Conservation (phyloP, 2,888 invertebrate species). For the Lepidocyrtinus sp. region DNA sequence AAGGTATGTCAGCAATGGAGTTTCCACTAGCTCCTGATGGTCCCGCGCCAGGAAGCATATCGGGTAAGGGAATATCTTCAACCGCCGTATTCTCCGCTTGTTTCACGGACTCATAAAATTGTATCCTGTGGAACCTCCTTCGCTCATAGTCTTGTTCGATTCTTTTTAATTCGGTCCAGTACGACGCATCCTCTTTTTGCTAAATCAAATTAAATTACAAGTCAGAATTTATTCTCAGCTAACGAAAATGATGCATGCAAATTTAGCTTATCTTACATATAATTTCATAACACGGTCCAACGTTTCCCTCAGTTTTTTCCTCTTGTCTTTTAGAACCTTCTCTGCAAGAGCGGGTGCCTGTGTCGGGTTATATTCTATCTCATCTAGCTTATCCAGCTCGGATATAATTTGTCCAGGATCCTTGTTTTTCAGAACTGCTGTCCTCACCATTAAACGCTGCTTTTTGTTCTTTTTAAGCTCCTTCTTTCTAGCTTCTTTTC, state of each 20-base stretch:
- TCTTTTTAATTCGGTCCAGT: slow-evolving; percentile 91
- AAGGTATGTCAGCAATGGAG: slow-evolving; percentile 62
- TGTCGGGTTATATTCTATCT: slow-evolving; percentile 97
- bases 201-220: slow-evolving; percentile 71
- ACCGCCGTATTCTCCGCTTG: slow-evolving; percentile 95
- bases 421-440: slow-evolving; percentile 97
- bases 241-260: neutral
- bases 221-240: neutral
- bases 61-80: slow-evolving; percentile 94
- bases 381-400: slow-evolving; percentile 97
- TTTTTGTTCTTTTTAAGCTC: slow-evolving; percentile 99
- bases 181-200: slow-evolving; percentile 97
- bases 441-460: slow-evolving; percentile 95
- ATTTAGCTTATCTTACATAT: slow-evolving; percentile 94
- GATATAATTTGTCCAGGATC: slow-evolving; percentile 95
- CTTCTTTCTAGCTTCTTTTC: slow-evolving; percentile 97
- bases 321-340: slow-evolving; percentile 95
- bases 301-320: slow-evolving; percentile 95
- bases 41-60: slow-evolving; percentile 43
- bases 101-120: slow-evolving; percentile 95
- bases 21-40: slow-evolving; percentile 25
- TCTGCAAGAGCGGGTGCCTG: slow-evolving; percentile 96
- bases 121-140: slow-evolving; percentile 86
- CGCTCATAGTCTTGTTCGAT: slow-evolving; percentile 95
- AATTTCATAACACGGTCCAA: slow-evolving; percentile 93